Conservation (phyloP, 2,113 vertebrate species). For the Willisornis vidua region DNA sequence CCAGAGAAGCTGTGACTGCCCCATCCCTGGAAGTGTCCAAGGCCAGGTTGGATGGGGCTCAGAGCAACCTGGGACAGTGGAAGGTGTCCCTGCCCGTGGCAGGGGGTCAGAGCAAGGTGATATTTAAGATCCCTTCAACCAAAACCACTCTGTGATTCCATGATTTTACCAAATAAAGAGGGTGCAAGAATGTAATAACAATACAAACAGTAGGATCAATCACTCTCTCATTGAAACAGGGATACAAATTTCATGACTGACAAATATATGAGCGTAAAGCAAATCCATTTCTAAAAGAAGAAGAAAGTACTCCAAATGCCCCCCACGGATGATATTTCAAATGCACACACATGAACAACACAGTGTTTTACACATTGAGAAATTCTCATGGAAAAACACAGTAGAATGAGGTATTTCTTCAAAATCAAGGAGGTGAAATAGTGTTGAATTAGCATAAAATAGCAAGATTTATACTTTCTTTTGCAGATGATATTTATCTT, state of each 20-base stretch:
- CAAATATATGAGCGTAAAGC: background rate
- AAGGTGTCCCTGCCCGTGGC: background rate
- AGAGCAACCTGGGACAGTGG: background rate
- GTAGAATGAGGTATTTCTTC: background rate
- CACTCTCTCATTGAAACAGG: background rate
- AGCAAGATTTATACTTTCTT: background rate
- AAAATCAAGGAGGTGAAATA: background rate
- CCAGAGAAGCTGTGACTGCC: background rate
- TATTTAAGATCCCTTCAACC: background rate
- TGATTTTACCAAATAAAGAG: background rate
- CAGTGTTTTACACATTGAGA: background rate
- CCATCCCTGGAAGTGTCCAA: background rate
- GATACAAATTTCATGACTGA: background rate
- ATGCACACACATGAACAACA: background rate
- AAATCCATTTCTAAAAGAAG: background rate
- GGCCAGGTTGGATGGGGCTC: background rate
- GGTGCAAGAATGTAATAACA: background rate
- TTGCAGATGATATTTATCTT: background rate
- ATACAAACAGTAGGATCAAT: background rate
- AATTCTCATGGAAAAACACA: background rate
- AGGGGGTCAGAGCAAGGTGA: background rate
- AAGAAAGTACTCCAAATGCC: background rate
- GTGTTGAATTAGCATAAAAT: background rate
- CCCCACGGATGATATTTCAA: background rate
- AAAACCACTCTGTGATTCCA: background rate